phyloP scores from a whole-genome alignment of 1,140 invertebrate genomes.

The Pogonomyrmex californicus region DNA sequence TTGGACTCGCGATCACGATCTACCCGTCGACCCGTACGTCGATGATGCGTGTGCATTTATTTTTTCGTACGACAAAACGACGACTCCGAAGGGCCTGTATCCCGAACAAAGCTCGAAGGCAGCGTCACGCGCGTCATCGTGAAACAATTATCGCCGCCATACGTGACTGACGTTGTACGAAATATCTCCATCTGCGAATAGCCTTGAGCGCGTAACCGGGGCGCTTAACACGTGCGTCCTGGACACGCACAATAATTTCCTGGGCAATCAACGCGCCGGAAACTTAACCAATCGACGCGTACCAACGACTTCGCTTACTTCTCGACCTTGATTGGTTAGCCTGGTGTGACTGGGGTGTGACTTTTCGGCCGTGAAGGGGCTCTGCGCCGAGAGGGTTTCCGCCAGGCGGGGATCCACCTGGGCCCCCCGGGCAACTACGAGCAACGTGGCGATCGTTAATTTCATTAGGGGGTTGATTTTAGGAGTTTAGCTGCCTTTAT shows the following conservation, averaged over 20 bases:
- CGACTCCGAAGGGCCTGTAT: not conserved
- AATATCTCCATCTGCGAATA: conserved; percentile 69
- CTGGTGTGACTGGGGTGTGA: conserved; percentile 76
- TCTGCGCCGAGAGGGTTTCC: conserved; percentile 28
- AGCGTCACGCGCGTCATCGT: conserved; percentile 18
- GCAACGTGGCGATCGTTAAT: conserved; percentile 80
- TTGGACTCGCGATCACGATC: not conserved
- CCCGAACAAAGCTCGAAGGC: not conserved
- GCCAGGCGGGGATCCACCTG: conserved; percentile 68
- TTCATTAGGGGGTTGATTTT: conserved; percentile 79
- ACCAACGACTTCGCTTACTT: conserved; percentile 76
- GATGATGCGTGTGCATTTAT: not conserved
- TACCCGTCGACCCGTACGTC: not conserved
- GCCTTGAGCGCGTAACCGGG: conserved; percentile 52
- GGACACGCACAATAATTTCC: conserved; percentile 81
- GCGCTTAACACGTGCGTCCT: conserved; percentile 57
- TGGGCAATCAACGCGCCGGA: conserved; percentile 81
- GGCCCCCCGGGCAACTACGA: conserved; percentile 67
- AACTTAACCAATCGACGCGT: conserved; percentile 77
- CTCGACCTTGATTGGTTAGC: conserved; percentile 79
- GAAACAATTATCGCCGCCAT: conserved; percentile 39
- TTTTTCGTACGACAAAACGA: not conserved
- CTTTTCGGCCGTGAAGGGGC: conserved; percentile 71
- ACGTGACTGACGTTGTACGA: conserved; percentile 47
- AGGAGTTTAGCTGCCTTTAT: conserved; percentile 62